These are phyloP conservation scores for Paracyclopina nana DNA, from an alignment of 1,140 invertebrate species.

Conservation along the genomic window DNA sequence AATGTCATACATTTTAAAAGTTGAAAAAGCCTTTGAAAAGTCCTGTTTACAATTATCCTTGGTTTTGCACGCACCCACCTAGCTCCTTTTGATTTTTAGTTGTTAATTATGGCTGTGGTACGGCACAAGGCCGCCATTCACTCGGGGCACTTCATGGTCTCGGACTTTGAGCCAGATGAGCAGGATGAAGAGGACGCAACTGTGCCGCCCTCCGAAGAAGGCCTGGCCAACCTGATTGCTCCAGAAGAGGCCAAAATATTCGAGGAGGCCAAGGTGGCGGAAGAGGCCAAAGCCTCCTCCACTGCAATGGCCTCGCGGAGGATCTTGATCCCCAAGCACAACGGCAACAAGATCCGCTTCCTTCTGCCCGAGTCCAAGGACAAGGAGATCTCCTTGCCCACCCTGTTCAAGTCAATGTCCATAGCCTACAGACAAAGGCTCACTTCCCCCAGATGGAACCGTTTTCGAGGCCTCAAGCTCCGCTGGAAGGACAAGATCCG, in stretches of 20 bases:
- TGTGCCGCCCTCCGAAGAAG: constrained; percentile 35
- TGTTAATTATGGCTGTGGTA: constrained; percentile 13
- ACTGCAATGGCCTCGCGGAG: neutral
- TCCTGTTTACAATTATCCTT: too few relatives aligned
- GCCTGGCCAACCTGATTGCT: neutral
- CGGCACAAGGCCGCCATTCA: constrained; percentile 54
- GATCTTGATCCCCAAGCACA: neutral
- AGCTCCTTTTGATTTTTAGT: too few relatives aligned
- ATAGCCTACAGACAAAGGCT: constrained; percentile 76
- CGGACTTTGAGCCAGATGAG: constrained; percentile 76
- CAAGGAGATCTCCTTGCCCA: constrained; percentile 69
- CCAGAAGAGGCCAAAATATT: constrained; percentile 16
- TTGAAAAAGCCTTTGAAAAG: too few relatives aligned
- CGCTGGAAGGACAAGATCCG: constrained; percentile 96
- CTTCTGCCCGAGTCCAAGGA: neutral
- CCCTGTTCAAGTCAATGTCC: constrained; percentile 89
- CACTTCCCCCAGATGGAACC: constrained; percentile 98
- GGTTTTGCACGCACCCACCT: too few relatives aligned
- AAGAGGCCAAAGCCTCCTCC: constrained; percentile 16
- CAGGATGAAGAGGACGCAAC: constrained; percentile 60
- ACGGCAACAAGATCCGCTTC: neutral
- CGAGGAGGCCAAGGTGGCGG: constrained; percentile 18
- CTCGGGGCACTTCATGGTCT: constrained; percentile 95
- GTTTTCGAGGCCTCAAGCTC: constrained; percentile 90
- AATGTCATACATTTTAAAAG: too few relatives aligned